These are phyloP conservation scores for Glyptemys insculpta DNA, from an alignment of 2,797 vertebrate genomes.

Conservation along the genomic window DNA sequence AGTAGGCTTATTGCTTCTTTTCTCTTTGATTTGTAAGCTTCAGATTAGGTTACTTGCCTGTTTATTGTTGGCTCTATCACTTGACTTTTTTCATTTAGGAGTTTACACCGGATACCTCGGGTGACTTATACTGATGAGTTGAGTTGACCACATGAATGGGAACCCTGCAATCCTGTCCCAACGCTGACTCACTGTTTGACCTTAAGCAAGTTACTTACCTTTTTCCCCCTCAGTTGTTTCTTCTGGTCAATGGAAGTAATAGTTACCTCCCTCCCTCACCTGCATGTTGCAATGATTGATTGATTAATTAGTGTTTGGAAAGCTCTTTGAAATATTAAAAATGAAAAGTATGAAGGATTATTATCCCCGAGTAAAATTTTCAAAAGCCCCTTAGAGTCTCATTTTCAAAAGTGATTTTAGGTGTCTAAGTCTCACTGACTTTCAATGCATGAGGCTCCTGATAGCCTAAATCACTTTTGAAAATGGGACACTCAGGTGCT, in stretches of 20 bases:
- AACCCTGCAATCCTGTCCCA: slow-evolving; percentile 60
- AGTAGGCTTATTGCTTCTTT: neutral
- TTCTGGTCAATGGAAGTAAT: slow-evolving; percentile 45
- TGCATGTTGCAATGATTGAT: slow-evolving; percentile 43
- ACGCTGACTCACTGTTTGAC: slow-evolving; percentile 57
- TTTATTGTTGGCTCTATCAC: slow-evolving; percentile 55
- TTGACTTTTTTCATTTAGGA: slow-evolving; percentile 55
- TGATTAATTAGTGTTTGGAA: slow-evolving; percentile 39
- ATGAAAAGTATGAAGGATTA: neutral
- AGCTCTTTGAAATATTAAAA: neutral
- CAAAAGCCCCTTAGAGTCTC: neutral
- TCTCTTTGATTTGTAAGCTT: slow-evolving; percentile 19
- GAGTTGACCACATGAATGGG: slow-evolving; percentile 73
- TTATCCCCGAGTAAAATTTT: neutral
- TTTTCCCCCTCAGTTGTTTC: neutral
- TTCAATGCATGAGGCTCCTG: neutral
- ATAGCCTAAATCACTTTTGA: neutral
- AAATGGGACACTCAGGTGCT: rapidly evolving
- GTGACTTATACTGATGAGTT: slow-evolving; percentile 64
- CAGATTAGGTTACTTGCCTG: slow-evolving; percentile 26
- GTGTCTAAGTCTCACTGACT: neutral
- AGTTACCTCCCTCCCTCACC: slow-evolving; percentile 52
- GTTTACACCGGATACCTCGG: neutral
- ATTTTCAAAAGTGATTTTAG: neutral
- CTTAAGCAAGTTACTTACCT: slow-evolving; percentile 53